Base-by-base conservation (phyloP, 2,113 vertebrate species). In the Turdus rufiventris region DNA sequence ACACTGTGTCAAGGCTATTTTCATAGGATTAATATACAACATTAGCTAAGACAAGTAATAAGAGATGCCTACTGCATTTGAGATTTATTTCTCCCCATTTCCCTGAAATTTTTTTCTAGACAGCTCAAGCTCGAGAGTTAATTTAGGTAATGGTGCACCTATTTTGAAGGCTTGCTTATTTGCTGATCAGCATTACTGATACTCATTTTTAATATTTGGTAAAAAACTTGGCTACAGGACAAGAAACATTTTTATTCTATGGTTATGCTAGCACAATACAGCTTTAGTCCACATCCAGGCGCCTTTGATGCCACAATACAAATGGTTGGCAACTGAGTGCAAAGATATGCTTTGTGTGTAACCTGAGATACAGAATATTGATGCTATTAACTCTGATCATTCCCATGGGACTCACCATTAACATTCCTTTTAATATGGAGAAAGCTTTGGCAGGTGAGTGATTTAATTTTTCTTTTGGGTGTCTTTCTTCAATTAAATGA, bases 241-340 rank as follows among this genome's bases (percentile, higher is more conserved):
- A 88, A 47, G 70, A 53, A 58, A 15, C 29, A 76, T 54, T 92
- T 94, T 91, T 72, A 38, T 61, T 48, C 36, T 34, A 4, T 15
- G 31, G 19, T 51, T 71, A 36, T 21, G 53, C 28, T 65, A 29
- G 36, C 31, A 88, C 29, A 34, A 50, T 73, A 33, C 7, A n/a
- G 14, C 19, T 67, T 61, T 34, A 66, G 48, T 36, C 36, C 53
- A 57, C 29, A 56, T 31, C 48, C 24, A 61, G 45, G 67, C 33
- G 31, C 47, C 40, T 73, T 40, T 0, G 0, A 58, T n/a, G 33
- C 56, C 62, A 75, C 0, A 0, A 51, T 8, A 86, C 21, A 89
- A 91, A 84, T 3, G 23, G 36, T 18, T 9, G 36, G 53, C 31
- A 91, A 24, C 29, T 26, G 54, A 62, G 33, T 14, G 36, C 45